Conservation (phyloP, 2,888 invertebrate species). For the Cotesia congregata region DNA sequence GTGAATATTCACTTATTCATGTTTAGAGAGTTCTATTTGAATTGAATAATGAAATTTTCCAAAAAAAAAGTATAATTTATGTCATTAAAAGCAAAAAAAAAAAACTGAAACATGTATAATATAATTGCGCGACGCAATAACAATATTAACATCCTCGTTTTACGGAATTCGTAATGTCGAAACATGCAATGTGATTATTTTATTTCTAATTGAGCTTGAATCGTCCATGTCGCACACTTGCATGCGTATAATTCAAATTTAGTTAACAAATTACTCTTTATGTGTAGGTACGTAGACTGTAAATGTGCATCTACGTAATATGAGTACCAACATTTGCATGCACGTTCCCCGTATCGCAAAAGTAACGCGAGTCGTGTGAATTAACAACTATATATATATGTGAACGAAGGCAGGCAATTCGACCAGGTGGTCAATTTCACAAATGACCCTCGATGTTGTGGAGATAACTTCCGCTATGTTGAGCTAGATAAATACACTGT, state of each 20-base stretch:
- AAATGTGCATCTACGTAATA: neutral
- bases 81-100: neutral
- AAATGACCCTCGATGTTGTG: constrained; percentile 40
- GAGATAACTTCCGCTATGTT: constrained; percentile 12
- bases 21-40: neutral
- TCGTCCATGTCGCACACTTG: neutral
- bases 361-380: neutral
- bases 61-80: neutral
- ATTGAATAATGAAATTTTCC: neutral
- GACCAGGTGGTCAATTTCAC: constrained; percentile 44
- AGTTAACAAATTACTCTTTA: constrained; percentile 40
- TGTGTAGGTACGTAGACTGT: neutral
- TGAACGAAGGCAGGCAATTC: constrained; percentile 39
- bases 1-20: too few relatives aligned
- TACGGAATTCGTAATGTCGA: neutral
- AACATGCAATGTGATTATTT: constrained; percentile 30
- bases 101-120: neutral
- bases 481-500: constrained; percentile 11
- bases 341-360: neutral
- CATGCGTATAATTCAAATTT: constrained; percentile 45
- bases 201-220: constrained; percentile 31
- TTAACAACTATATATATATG: neutral
- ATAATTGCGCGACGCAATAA: constrained; percentile 2
- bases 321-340: constrained; percentile 3
- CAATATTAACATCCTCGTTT: neutral